Conservation (phyloP, 2,797 vertebrate genomes). For the Toxotes lorentzi region DNA sequence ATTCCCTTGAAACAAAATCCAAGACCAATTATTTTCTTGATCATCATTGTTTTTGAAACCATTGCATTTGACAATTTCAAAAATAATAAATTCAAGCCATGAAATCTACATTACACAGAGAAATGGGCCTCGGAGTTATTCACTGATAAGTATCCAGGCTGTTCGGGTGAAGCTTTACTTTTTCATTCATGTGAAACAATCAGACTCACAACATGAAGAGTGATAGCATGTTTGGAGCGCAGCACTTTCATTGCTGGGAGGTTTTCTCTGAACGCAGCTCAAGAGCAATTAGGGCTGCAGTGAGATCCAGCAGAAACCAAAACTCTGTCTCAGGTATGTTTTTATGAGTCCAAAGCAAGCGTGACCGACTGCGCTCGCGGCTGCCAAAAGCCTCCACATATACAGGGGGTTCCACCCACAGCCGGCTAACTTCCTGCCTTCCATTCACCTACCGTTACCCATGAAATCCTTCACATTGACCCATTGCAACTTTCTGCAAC, state of each 20-base stretch:
- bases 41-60: conserved; percentile 4
- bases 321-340: conserved; percentile 80
- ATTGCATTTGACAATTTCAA: not conserved
- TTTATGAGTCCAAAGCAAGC: conserved; percentile 78
- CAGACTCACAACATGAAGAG: conserved; percentile 40
- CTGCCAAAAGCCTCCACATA: conserved; percentile 70
- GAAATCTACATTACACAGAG: not conserved
- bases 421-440: conserved; percentile 69
- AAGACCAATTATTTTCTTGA: not conserved
- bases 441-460: conserved; percentile 73
- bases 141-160: conserved; percentile 33
- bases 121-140: conserved; percentile 1
- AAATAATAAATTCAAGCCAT: not conserved
- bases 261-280: conserved; percentile 73
- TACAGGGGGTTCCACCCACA: conserved; percentile 64
- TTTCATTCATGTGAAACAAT: conserved; percentile 58
- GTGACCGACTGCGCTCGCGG: conserved; percentile 67
- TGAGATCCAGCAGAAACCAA: conserved; percentile 73
- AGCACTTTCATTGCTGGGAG: conserved; percentile 60
- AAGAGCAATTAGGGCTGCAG: conserved; percentile 73
- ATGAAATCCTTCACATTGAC: conserved; percentile 77
- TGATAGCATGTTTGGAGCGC: conserved; percentile 64
- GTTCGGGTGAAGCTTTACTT: conserved; percentile 61
- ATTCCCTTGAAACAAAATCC: not conserved
- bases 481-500: conserved; percentile 75